A percentile compares a stretch with the other conserved stretches of the same genome.
Conservation (phyloP, 2,888 invertebrate species). For the Pachliopta kotzebuea region DNA sequence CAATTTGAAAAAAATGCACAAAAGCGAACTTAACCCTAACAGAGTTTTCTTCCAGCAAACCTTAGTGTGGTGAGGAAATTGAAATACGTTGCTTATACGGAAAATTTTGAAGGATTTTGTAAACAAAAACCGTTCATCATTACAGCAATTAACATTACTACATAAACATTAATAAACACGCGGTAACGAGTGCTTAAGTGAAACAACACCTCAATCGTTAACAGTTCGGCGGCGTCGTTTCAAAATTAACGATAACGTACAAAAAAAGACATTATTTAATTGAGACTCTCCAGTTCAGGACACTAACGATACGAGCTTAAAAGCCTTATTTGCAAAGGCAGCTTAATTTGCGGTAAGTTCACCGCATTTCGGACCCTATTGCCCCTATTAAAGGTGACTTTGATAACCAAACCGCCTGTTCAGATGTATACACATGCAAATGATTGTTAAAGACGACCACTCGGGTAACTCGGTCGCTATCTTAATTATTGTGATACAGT, state of each 20-base stretch:
- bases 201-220: constrained; percentile 40
- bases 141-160: constrained; percentile 9
- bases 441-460: constrained; percentile 45
- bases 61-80: too few relatives aligned
- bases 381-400: constrained; percentile 32
- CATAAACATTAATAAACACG: constrained; percentile 16
- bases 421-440: constrained; percentile 42
- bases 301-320: constrained; percentile 46
- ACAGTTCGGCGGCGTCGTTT: constrained; percentile 34
- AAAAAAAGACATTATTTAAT: constrained; percentile 44
- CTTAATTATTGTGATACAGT: constrained; percentile 54
- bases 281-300: constrained; percentile 49
- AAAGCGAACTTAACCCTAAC: too few relatives aligned
- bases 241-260: constrained; percentile 45
- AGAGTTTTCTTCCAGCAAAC: too few relatives aligned
- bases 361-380: constrained; percentile 36
- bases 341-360: constrained; percentile 31
- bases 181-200: constrained; percentile 39
- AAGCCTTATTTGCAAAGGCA: constrained; percentile 45
- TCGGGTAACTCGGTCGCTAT: constrained; percentile 43
- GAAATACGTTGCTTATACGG: too few relatives aligned
- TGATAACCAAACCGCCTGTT: constrained; percentile 29
- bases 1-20: too few relatives aligned
- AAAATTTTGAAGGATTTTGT: too few relatives aligned
- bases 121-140: not conserved